Evolutionary conservation across 2,888 invertebrate genomes (phyloP).

Genomic region (Nasonovia ribisnigri): DNA sequence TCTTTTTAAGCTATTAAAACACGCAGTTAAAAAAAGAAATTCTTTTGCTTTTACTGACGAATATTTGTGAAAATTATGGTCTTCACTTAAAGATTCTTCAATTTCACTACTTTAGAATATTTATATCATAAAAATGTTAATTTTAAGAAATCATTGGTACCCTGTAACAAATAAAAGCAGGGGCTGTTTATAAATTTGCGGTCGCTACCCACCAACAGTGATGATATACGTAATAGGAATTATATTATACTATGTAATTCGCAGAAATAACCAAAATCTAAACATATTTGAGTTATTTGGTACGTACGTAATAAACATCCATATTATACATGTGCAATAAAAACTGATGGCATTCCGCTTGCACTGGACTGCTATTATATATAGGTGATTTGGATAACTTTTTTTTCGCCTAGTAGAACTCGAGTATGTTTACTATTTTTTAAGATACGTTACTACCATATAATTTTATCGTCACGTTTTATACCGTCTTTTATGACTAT

Average conservation of each 20-base stretch:
- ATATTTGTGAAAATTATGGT: background rate
- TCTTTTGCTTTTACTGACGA: background rate
- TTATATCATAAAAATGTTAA: background rate
- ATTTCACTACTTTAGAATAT: background rate
- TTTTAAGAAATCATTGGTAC: background rate
- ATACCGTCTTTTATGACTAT: constrained; percentile 24
- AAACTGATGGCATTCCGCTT: constrained; percentile 32
- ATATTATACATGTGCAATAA: background rate
- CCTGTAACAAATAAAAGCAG: background rate
- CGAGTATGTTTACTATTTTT: constrained; percentile 40
- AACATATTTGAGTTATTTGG: background rate
- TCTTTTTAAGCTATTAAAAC: background rate
- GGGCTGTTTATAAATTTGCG: background rate
- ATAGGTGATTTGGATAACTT: constrained; percentile 30
- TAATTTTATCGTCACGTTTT: constrained; percentile 59
- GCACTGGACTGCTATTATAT: constrained; percentile 1
- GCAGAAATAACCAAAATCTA: background rate
- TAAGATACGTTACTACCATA: constrained; percentile 33
- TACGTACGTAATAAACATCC: constrained; percentile 22
- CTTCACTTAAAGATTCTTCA: background rate
- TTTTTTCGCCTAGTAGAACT: background rate
- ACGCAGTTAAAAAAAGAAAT: background rate
- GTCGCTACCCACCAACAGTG: background rate
- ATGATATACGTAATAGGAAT: background rate
- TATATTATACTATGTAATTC: background rate